Evolutionary conservation across 1,140 invertebrate genomes (phyloP), one percentile per base, ranked within the genome.

Genomic region (Condylostylus longicornis): DNA sequence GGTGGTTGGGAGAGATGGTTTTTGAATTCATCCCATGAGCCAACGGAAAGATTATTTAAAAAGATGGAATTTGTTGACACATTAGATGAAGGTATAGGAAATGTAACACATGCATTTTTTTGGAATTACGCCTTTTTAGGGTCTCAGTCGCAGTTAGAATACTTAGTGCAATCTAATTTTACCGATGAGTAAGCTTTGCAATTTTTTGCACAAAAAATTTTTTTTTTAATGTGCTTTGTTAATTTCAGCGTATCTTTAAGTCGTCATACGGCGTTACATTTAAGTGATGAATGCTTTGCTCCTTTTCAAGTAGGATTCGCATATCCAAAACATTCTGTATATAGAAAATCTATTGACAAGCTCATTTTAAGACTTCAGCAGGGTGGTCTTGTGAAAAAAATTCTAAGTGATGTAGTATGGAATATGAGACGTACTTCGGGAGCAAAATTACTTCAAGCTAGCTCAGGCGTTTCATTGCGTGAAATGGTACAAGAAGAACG

Each of bases 81-180:
- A 22, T 53, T 79, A 5, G 61, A 69, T 43, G 64, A 70, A 15
- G 79, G 77, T 2, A 66, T 82, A 4, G 67, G 62, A 31, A 81
- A 80, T 54, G 72, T 73, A 1, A 79, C 77, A 2, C 70, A 67
- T 42, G 70, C 74, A 15, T 79, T 75, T 40, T 77, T 79, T 45
- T 76, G 74, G 71, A 69, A 74, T 4, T 79, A 80, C 45, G 75
- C 78, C 1, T 79, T 80, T 53, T 51, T 82, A 2, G 75, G 75
- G 17, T 81, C 78, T 1, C 61, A 65, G 46, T 67, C 71, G 8
- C 64, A 73, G 42, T 61, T 82, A 2, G 71, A 78, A 47, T 79
- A 76, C 48, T 66, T 79, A 19, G 67, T 78, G 1, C 70, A 73
- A 48, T 68, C 71, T 2, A 78, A 80, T 50, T 80, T 71, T 61